These are phyloP conservation scores for Shinisaurus crocodilurus DNA, from an alignment of 2,113 vertebrate genomes.

Conservation along the genomic window DNA sequence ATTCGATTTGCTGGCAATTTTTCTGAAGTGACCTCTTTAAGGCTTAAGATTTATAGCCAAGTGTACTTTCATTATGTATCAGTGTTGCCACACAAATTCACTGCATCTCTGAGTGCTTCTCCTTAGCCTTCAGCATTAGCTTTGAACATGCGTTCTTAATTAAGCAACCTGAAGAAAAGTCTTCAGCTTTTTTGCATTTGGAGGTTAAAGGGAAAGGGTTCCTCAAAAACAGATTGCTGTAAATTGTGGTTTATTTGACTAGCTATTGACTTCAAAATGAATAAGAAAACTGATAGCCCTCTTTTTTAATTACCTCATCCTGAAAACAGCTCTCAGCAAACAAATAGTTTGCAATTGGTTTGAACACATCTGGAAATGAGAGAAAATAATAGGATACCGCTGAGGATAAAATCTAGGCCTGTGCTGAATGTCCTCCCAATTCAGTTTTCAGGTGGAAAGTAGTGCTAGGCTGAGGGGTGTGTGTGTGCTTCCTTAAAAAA, in stretches of 20 bases:
- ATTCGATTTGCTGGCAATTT: conserved; percentile 30
- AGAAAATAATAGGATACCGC: conserved; percentile 59
- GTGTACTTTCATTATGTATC: conserved; percentile 39
- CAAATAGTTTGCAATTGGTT: conserved; percentile 69
- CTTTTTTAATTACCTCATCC: conserved; percentile 73
- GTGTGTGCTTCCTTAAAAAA: not conserved
- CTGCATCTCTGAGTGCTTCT: conserved; percentile 56
- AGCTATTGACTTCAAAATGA: conserved; percentile 75
- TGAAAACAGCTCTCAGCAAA: conserved; percentile 72
- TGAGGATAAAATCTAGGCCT: conserved; percentile 42
- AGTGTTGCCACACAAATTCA: conserved; percentile 57
- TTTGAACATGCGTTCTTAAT: conserved; percentile 79
- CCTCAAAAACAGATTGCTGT: conserved; percentile 78
- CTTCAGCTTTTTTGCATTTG: conserved; percentile 74
- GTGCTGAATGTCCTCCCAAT: not conserved
- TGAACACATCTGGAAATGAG: conserved; percentile 67
- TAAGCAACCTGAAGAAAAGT: conserved; percentile 74
- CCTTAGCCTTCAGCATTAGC: conserved; percentile 61
- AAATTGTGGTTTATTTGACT: conserved; percentile 78
- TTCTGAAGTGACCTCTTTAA: conserved; percentile 55
- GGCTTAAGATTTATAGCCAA: conserved; percentile 45
- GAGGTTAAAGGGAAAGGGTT: conserved; percentile 77
- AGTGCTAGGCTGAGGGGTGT: not conserved
- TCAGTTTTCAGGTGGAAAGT: conserved; percentile 2
- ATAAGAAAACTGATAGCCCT: conserved; percentile 73